Conservation (phyloP, 2,113 vertebrate genomes). For the Calcarius ornatus region DNA sequence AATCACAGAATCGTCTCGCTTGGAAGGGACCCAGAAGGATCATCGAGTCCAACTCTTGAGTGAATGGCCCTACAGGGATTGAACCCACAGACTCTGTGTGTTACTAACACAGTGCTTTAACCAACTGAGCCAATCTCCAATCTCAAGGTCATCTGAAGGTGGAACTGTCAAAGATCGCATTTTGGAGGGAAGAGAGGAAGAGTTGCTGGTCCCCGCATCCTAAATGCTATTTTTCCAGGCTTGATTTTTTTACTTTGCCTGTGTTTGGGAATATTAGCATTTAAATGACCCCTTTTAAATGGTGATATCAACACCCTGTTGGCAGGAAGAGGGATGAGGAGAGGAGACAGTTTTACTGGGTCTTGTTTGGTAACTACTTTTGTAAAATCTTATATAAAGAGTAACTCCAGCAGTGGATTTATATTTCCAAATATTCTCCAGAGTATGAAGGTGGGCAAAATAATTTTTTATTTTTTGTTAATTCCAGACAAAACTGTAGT, state of each 20-base stretch:
- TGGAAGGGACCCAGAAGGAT: neutral
- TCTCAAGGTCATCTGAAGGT: neutral
- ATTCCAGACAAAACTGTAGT: neutral
- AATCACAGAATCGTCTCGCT: neutral
- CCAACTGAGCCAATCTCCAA: neutral
- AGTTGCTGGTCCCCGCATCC: neutral
- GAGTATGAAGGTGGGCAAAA: neutral
- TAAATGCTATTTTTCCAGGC: neutral
- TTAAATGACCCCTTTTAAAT: neutral
- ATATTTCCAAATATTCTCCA: neutral
- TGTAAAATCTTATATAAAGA: neutral
- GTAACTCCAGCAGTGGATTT: neutral
- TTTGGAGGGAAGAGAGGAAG: neutral
- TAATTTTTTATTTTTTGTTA: neutral
- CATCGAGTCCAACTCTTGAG: neutral
- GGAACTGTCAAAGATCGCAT: neutral
- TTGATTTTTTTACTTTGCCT: neutral
- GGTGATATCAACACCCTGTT: neutral
- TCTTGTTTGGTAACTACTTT: neutral
- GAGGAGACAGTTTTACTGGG: neutral
- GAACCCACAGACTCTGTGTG: neutral
- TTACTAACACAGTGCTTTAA: neutral
- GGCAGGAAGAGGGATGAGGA: neutral
- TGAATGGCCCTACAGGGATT: neutral
- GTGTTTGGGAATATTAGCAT: neutral